Conservation (phyloP, 2,113 vertebrate genomes). For the Piaya cayana region DNA sequence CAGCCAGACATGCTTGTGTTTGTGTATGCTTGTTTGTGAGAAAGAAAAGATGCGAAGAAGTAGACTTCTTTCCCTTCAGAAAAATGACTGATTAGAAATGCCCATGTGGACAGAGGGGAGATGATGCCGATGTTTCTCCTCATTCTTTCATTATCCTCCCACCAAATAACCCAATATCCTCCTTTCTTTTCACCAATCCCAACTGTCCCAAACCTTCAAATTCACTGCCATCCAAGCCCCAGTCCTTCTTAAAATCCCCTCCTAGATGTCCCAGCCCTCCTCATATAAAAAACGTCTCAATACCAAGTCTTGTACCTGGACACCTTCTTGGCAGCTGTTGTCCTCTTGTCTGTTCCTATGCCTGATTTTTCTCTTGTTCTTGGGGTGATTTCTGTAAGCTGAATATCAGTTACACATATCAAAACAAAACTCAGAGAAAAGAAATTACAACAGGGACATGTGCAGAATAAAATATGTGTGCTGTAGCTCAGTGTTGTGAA, state of each 20-base stretch:
- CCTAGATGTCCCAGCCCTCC: neutral
- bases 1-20: neutral
- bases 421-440: conserved; percentile 17
- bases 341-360: neutral
- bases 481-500: conserved; percentile 34
- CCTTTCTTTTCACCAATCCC: neutral
- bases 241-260: neutral
- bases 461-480: conserved; percentile 24
- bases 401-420: neutral
- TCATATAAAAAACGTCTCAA: neutral
- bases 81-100: neutral
- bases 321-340: neutral
- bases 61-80: neutral
- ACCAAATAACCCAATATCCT: neutral
- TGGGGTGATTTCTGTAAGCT: neutral
- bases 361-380: neutral
- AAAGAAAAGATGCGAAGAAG: neutral
- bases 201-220: neutral
- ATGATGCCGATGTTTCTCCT: neutral
- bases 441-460: neutral
- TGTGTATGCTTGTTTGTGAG: neutral
- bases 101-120: neutral
- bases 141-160: neutral
- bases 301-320: neutral
- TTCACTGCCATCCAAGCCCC: neutral